Percentiles rank a stretch among this genome's conserved stretches.
These are phyloP conservation scores for Poeciliopsis turrubarensis DNA, from an alignment of 2,113 vertebrate genomes.

Conservation along the genomic window DNA sequence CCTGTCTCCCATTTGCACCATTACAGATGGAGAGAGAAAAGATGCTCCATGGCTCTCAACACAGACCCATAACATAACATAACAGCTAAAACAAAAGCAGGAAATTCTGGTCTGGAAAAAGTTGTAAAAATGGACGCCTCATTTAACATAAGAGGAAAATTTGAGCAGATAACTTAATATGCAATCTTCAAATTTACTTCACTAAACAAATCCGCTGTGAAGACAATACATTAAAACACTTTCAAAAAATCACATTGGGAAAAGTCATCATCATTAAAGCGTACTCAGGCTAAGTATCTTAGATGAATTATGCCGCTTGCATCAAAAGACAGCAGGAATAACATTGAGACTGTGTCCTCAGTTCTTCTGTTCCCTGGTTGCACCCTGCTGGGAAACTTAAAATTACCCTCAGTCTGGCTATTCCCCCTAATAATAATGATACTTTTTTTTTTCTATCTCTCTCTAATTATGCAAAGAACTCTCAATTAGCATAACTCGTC, in stretches of 20 bases:
- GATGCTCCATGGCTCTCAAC: neutral
- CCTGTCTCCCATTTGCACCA: neutral
- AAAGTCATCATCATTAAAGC: slow-evolving; percentile 83
- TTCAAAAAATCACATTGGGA: slow-evolving; percentile 79
- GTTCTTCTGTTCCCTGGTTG: slow-evolving; percentile 64
- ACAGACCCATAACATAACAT: neutral
- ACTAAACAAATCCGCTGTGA: slow-evolving; percentile 68
- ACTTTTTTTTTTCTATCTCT: slow-evolving; percentile 63
- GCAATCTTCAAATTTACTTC: slow-evolving; percentile 52
- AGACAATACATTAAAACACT: slow-evolving; percentile 78
- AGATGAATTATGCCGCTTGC: slow-evolving; percentile 77
- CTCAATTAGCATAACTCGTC: slow-evolving; percentile 86
- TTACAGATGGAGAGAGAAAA: neutral
- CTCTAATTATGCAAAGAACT: slow-evolving; percentile 84
- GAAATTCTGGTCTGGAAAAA: slow-evolving; percentile 14
- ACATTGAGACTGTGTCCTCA: slow-evolving; percentile 78
- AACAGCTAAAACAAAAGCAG: neutral
- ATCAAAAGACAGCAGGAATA: slow-evolving; percentile 76
- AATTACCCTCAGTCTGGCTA: slow-evolving; percentile 81
- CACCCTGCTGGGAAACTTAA: slow-evolving; percentile 82
- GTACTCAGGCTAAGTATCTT: slow-evolving; percentile 77
- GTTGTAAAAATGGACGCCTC: slow-evolving; percentile 49
- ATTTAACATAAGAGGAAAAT: slow-evolving; percentile 59
- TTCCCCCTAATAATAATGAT: slow-evolving; percentile 82
- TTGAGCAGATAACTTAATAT: slow-evolving; percentile 63